Base-by-base conservation (phyloP, 92 coral and sea anemone genomes). In the Parazoanthus swiftii region DNA sequence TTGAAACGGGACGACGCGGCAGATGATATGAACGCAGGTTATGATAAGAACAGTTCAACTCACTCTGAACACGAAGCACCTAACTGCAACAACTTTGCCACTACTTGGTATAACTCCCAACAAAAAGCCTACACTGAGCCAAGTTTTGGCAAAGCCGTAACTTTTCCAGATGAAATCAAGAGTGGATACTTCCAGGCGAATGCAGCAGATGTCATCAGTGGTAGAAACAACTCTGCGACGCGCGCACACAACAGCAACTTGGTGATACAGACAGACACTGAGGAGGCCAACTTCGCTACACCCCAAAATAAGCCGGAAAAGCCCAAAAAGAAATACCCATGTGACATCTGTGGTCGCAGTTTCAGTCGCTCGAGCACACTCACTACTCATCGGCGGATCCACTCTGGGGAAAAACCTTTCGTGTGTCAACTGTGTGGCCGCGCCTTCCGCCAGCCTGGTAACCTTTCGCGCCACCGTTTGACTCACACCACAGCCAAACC, bases 361-460 rank as follows among this genome's bases (percentile, higher is more conserved):
- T 94, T 94, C 79, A 91, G 95, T 59, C 97, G 97, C 74, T 92
- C 97, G 8, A 94, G 97, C 80, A 91, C 95, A 11, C 89, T 94
- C 25, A 89, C 92, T 20, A 89, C 95, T 7, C 97, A 94, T 85
- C 91, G 88, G 48, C 89, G 95, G 18, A 92, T 94, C 29, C 95
- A 94, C 84, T 88, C 95, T 16, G 97, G 97, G 5, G 97, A 92
- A 23, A 94, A 92, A 82, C 97, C 97, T 2, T 94, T 85, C 79
- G 85, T 80, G 58, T 94, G 97, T 71, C 89, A 92, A 73, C 84
- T 89, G 70, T 94, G 95, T 83, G 95, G 96, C 67, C 91, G 94
- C 39, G 95, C 96, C 56, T 94, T 92, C 80, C 90, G 93, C 42
- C 96, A 93, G 84, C 93, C 92, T 14, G 95, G 95, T 26, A 93